These are phyloP conservation scores for Allolobophora icterica DNA, from an alignment of 2,888 invertebrate species.

Conservation along the genomic window DNA sequence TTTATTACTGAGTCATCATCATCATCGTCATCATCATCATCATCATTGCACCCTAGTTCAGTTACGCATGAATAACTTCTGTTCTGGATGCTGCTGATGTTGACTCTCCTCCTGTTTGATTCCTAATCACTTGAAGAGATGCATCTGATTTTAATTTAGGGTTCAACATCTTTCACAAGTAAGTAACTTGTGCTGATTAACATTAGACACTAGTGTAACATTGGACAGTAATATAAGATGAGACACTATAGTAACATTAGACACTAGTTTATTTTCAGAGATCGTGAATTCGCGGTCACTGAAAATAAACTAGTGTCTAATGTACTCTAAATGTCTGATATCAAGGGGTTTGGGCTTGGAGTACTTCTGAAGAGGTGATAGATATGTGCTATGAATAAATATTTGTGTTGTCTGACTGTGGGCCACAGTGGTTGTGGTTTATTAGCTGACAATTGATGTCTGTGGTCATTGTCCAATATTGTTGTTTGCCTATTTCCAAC, in stretches of 20 bases:
- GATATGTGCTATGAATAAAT: background rate
- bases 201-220: background rate
- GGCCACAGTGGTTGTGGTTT: background rate
- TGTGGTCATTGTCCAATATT: background rate
- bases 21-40: too few relatives aligned
- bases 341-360: background rate
- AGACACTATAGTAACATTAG: background rate
- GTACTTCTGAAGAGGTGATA: background rate
- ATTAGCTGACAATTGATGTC: background rate
- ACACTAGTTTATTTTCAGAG: background rate
- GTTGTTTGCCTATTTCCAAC: background rate
- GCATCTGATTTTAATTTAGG: too few relatives aligned
- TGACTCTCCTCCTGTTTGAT: too few relatives aligned
- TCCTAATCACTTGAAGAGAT: too few relatives aligned
- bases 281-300: too few relatives aligned
- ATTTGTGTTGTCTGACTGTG: background rate
- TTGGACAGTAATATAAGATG: background rate
- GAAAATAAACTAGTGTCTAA: too few relatives aligned
- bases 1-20: too few relatives aligned
- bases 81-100: too few relatives aligned
- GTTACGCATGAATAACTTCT: too few relatives aligned
- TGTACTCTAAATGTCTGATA: too few relatives aligned
- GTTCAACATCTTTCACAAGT: too few relatives aligned
- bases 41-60: too few relatives aligned
- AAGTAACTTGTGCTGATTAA: background rate